phyloP scores from a whole-genome alignment of 1,140 invertebrate species.

The Drosophila jambulina region DNA sequence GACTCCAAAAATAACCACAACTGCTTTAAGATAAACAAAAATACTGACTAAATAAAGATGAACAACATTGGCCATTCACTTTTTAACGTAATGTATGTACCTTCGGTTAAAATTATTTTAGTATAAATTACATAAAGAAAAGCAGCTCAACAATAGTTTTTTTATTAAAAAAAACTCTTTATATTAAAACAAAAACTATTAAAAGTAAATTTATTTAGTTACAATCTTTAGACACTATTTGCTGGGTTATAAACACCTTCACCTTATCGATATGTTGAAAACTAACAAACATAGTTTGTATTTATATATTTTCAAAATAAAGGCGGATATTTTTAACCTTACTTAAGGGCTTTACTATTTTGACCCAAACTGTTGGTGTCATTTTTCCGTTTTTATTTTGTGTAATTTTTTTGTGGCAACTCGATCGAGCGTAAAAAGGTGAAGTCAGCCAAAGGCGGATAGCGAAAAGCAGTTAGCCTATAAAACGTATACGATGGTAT shows the following conservation, averaged over 20 bases:
- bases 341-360: neutral
- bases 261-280: neutral
- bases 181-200: neutral
- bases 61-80: conserved; percentile 38
- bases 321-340: no score
- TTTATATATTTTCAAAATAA: neutral
- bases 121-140: conserved; percentile 6
- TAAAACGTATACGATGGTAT: conserved; percentile 50
- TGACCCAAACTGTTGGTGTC: neutral
- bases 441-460: conserved; percentile 71
- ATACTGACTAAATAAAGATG: neutral
- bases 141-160: neutral
- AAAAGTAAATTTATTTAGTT: neutral
- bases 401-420: conserved; percentile 13
- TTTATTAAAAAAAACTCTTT: no score
- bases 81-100: neutral
- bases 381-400: conserved; percentile 29
- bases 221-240: no score
- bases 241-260: neutral
- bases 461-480: conserved; percentile 72
- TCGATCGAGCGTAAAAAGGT: conserved; percentile 71
- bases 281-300: no score
- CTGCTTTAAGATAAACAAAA: conserved; percentile 1
- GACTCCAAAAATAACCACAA: conserved; percentile 30
- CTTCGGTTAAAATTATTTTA: conserved; percentile 3